phyloP scores from a whole-genome alignment of 1,140 invertebrate genomes.

The Conus betulinus region DNA sequence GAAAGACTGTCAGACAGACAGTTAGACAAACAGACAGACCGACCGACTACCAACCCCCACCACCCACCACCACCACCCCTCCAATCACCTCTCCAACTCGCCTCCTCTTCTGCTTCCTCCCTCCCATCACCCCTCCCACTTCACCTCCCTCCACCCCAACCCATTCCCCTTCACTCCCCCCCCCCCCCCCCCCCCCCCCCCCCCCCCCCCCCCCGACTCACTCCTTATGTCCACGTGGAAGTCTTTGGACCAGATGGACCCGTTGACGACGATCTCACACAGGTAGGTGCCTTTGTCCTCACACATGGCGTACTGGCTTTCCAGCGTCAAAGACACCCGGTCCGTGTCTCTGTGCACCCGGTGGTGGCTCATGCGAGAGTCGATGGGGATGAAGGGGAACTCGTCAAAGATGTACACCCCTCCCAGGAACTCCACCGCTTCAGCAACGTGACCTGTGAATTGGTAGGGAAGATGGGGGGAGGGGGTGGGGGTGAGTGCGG shows the following conservation, averaged over 20 bases:
- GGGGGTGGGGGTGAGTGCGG: too few species aligned
- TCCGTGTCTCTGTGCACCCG: conserved; percentile 42
- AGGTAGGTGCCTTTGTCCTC: conserved; percentile 50
- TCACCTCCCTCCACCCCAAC: background rate
- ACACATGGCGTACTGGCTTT: conserved; percentile 47
- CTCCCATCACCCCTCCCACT: too few species aligned
- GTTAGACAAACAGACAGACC: too few species aligned
- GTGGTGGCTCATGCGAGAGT: conserved; percentile 45
- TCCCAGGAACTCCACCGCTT: conserved; percentile 38
- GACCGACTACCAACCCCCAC: too few species aligned
- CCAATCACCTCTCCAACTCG: too few species aligned
- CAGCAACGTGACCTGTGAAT: conserved; percentile 20
- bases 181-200: background rate
- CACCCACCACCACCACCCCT: too few species aligned
- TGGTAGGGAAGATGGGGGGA: background rate
- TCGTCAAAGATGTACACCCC: conserved; percentile 45
- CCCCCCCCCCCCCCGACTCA: background rate
- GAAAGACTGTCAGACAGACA: too few species aligned
- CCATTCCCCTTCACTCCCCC: background rate
- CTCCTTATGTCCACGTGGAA: conserved; percentile 45
- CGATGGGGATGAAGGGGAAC: conserved; percentile 50
- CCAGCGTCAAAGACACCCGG: conserved; percentile 34
- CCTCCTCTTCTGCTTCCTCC: too few species aligned
- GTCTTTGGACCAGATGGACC: conserved; percentile 39
- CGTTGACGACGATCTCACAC: conserved; percentile 48